Conservation (phyloP, 30 jellyfish, hydroid and myxozoan species). For the Euphysa ruthae region DNA sequence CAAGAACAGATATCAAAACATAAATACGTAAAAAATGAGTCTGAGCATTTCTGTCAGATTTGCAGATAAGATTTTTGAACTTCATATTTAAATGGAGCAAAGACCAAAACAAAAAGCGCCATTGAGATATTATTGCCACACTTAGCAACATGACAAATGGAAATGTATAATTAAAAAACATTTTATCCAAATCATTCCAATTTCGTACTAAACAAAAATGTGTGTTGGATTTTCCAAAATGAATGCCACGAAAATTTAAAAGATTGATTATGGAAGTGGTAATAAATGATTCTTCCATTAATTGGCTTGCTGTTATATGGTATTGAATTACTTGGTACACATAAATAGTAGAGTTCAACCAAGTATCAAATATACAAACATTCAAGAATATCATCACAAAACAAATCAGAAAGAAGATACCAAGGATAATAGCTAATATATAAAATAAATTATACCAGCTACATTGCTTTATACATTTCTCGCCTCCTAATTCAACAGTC, state of each 20-base stretch:
- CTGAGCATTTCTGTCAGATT: neutral
- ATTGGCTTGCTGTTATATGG: neutral
- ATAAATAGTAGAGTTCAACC: neutral
- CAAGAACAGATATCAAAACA: neutral
- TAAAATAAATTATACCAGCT: neutral
- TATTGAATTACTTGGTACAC: neutral
- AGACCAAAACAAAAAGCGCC: neutral
- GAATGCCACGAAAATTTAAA: neutral
- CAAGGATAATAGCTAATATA: neutral
- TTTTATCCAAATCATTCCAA: neutral
- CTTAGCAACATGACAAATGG: neutral
- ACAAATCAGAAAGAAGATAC: neutral
- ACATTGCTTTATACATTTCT: neutral
- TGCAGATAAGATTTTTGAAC: neutral
- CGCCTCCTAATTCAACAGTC: neutral
- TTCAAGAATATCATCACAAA: neutral
- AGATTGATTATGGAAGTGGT: neutral
- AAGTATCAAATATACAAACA: neutral
- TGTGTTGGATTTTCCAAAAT: neutral
- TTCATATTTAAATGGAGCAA: neutral
- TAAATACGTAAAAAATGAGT: neutral
- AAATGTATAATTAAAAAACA: neutral
- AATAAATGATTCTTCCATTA: neutral
- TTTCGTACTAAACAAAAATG: neutral
- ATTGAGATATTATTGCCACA: neutral